Base-by-base conservation (phyloP, 2,797 vertebrate species). In the Capromys pilorides region DNA sequence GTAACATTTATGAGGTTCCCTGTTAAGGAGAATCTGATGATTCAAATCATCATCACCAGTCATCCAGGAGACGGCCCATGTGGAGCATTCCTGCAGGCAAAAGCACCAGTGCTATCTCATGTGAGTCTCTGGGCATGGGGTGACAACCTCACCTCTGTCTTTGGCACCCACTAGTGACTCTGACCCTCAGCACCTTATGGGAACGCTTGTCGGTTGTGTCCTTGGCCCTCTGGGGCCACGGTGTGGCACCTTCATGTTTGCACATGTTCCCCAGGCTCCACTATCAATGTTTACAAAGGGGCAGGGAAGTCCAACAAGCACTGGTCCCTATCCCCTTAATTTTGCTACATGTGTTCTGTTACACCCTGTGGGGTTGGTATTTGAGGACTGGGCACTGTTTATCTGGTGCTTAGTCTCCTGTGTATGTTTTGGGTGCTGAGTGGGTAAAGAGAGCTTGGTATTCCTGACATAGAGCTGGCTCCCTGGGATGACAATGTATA, bases 1-100 rank as follows among this genome's bases (percentile, higher is more conserved):
- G 98, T 98, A 3, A 98, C 98, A 2, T 99, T 99, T 96, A 98
- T 99, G 91, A 98, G 99, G 97, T 99, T 99, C 9, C 99, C 99
- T 33, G 99, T 99, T 96, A 99, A 99, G 97, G 99, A 99, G 97
- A 99, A 98, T 88, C 99, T 99, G 97, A 88, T 96, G 91, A 97
- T 96, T 91, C 67, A 94, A 69, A 93, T 92, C 41, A 97, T 98
- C 79, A 97, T 98, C 92, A 93, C 13, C 14, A 98, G 96, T 98
- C 45, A 96, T 94, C 2, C 95, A 98, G 83, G 97, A 98, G 96
- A 97, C 97, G 2, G 89, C 96, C 69, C 59, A 78, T 19, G 94
- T 97, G 86, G 97, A 98, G 91, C 97, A 97, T 45, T 97, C 97
- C 39, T 98, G 91, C 0, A 21, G 96, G 36, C 96, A 97, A 61